These are phyloP conservation scores for Lateolabrax maculatus DNA, from an alignment of 2,797 vertebrate species.

Conservation along the genomic window DNA sequence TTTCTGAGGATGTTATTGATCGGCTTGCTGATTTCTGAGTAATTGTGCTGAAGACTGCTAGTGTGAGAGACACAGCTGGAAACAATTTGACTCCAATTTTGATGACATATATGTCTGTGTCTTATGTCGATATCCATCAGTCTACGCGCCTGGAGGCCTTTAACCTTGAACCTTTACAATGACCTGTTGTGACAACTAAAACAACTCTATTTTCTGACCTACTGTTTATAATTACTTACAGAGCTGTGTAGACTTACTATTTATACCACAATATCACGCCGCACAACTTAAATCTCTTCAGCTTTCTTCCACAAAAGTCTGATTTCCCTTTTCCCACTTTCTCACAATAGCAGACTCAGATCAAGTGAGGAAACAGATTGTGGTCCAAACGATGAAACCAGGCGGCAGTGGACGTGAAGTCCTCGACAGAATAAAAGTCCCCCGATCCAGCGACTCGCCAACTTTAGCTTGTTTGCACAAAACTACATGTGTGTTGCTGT, in stretches of 20 bases:
- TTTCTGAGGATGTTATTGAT: constrained; percentile 26
- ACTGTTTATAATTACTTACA: background rate
- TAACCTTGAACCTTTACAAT: background rate
- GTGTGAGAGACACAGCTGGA: background rate
- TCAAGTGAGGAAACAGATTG: too few relatives aligned
- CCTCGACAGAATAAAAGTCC: too few relatives aligned
- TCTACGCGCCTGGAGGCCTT: background rate
- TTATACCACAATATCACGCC: too few relatives aligned
- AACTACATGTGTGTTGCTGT: too few relatives aligned
- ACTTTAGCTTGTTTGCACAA: too few relatives aligned
- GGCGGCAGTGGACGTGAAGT: too few relatives aligned
- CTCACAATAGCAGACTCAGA: too few relatives aligned
- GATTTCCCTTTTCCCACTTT: too few relatives aligned
- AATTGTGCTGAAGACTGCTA: constrained; percentile 25
- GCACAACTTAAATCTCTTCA: too few relatives aligned
- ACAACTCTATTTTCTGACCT: background rate
- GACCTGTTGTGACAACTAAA: background rate
- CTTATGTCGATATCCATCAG: constrained; percentile 15
- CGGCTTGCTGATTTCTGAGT: constrained; percentile 6
- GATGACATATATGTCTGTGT: constrained; percentile 23
- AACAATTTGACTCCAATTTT: constrained; percentile 33
- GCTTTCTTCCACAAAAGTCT: too few relatives aligned
- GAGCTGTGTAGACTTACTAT: background rate
- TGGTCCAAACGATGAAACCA: too few relatives aligned
- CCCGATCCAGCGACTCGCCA: too few relatives aligned